phyloP scores from a whole-genome alignment of 2,113 vertebrate genomes.

The Phainopepla nitens region DNA sequence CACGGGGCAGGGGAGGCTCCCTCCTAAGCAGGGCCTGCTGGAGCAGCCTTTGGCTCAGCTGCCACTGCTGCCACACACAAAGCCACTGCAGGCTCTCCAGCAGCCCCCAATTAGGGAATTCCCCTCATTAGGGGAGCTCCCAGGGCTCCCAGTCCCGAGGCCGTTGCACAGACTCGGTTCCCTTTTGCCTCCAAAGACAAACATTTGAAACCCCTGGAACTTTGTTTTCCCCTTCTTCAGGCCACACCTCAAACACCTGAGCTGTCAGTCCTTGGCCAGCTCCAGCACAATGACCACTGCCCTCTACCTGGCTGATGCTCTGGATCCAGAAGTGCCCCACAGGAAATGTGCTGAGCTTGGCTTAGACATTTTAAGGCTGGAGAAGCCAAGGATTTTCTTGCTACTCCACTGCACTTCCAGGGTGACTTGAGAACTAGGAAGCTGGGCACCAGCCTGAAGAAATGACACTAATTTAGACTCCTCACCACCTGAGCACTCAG shows the following conservation, averaged over 20 bases:
- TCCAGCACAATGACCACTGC: slow-evolving; percentile 16
- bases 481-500: background rate
- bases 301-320: background rate
- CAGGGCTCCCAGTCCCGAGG: slow-evolving; percentile 27
- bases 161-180: background rate
- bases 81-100: background rate
- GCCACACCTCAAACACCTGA: background rate
- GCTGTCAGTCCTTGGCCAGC: background rate
- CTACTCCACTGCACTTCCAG: background rate
- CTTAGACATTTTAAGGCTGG: background rate
- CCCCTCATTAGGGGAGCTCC: slow-evolving; percentile 38
- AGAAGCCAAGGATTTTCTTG: background rate
- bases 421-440: background rate
- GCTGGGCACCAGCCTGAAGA: background rate
- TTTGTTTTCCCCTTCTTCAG: slow-evolving; percentile 3
- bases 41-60: background rate
- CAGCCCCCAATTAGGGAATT: slow-evolving; percentile 19
- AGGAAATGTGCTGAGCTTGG: background rate
- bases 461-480: background rate
- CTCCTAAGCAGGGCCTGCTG: background rate
- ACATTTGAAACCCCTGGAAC: slow-evolving; percentile 9
- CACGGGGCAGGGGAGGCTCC: background rate
- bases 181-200: slow-evolving; percentile 8
- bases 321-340: slow-evolving; percentile 2
- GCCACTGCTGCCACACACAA: background rate